A percentile compares a stretch with the other conserved stretches of the same genome.
Evolutionary conservation across 2,888 invertebrate species (phyloP).

Genomic region (Acanthosoma haemorrhoidale): DNA sequence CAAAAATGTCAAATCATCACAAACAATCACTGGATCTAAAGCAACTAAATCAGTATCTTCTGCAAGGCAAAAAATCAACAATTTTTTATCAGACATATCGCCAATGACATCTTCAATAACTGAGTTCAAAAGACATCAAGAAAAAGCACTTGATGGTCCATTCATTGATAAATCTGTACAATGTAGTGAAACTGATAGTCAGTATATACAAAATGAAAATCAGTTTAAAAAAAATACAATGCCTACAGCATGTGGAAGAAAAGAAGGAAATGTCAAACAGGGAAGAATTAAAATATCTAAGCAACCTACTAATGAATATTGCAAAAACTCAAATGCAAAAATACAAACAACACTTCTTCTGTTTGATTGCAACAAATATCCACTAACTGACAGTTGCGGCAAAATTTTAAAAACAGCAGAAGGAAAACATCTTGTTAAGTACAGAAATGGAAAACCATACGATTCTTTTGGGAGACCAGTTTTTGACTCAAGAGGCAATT

Average conservation of each 20-base stretch:
- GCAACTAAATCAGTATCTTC: not conserved
- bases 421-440: conserved; percentile 13
- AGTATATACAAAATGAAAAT: too few relatives aligned
- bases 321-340: not conserved
- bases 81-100: not conserved
- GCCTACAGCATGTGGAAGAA: too few relatives aligned
- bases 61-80: not conserved
- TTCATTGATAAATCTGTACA: too few relatives aligned
- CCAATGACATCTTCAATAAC: not conserved
- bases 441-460: conserved; percentile 28
- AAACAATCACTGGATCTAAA: not conserved
- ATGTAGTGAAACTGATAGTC: too few relatives aligned
- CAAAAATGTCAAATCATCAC: not conserved
- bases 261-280: not conserved
- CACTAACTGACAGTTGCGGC: conserved; percentile 28
- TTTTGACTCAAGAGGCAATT: conserved; percentile 27
- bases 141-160: not conserved
- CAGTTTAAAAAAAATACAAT: too few relatives aligned
- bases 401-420: conserved; percentile 26
- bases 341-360: not conserved
- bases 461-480: conserved; percentile 32
- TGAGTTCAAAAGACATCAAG: not conserved
- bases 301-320: not conserved
- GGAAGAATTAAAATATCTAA: not conserved
- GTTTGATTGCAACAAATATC: conserved; percentile 30